Base-by-base conservation (phyloP, 2,888 invertebrate genomes). In the Ariolimax columbianus region DNA sequence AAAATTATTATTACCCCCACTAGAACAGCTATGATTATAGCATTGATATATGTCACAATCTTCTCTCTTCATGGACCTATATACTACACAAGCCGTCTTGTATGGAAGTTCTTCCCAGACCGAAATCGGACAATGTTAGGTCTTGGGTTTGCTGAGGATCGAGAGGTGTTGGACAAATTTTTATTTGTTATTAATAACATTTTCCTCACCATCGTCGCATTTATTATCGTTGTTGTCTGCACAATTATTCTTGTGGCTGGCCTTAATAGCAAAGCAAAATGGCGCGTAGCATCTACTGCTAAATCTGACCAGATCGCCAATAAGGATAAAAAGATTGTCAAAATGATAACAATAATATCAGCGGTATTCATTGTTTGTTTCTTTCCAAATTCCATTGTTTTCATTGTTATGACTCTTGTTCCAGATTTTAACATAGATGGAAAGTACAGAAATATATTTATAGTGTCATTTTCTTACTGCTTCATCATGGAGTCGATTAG, bases 261-360 rank as follows among this genome's bases (percentile, higher is more conserved):
- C 9, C 77, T 83, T 33, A 83, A 75, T 55, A 63, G 30, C 7
- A 83, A 75, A 77, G 66, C 72, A 6, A 83, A 75, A 77, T 75
- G 77, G 77, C 36, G 73, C 17, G 40, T 30, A 63, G 11, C 30
- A 38, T 70, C 78, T 36, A 17, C 78, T 2, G 11, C 11, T 1
- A 59, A 59, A 55, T 51, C 78, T 26, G 59, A 63, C 17, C 33
- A 78, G 11, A 78, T 78, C 1, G 33, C 78, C 38, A 78, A 14
- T 38, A 78, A 78, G 59, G 82, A 75, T 33, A 73, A 40, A 38
- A 51, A 63, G 55, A 36, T 82, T 26, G 73, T 82, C 23, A 73
- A 72, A 73, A 82, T 82, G 83, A 36, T 83, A 2, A 66, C 43
- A 4, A 43, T 68, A 14, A 83, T 77, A 2, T 78, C 78, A 1